These are phyloP conservation scores for Pantherophis alleghaniensis DNA, from an alignment of 2,797 vertebrate genomes.

Conservation along the genomic window DNA sequence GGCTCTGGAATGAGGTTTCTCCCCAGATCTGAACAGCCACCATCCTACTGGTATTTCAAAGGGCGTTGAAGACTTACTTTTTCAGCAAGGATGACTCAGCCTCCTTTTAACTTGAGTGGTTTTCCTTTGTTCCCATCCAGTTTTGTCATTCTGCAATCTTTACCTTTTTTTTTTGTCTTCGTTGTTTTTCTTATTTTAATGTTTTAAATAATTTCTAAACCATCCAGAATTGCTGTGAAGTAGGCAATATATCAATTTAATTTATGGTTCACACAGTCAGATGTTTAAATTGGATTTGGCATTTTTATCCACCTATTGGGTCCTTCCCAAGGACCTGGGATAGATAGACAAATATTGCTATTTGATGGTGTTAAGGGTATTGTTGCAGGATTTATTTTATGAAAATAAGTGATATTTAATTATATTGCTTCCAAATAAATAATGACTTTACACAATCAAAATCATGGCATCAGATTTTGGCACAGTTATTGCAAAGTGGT, in stretches of 20 bases:
- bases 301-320: neutral
- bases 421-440: neutral
- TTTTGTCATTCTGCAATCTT: neutral
- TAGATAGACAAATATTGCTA: neutral
- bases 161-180: neutral
- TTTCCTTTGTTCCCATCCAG: neutral
- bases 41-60: neutral
- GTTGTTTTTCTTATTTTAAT: neutral
- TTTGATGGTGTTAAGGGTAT: neutral
- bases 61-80: neutral
- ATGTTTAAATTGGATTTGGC: neutral
- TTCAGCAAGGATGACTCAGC: neutral
- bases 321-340: neutral
- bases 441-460: neutral
- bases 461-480: neutral
- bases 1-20: neutral
- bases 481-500: no score
- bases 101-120: neutral
- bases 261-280: neutral
- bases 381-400: neutral
- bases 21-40: neutral
- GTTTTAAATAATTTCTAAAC: neutral
- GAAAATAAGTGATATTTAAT: neutral
- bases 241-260: neutral
- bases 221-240: neutral